Percentiles rank a stretch among this genome's conserved stretches.
Evolutionary conservation across 2,797 vertebrate genomes (phyloP).

Genomic region (Adrianichthys oophorus): DNA sequence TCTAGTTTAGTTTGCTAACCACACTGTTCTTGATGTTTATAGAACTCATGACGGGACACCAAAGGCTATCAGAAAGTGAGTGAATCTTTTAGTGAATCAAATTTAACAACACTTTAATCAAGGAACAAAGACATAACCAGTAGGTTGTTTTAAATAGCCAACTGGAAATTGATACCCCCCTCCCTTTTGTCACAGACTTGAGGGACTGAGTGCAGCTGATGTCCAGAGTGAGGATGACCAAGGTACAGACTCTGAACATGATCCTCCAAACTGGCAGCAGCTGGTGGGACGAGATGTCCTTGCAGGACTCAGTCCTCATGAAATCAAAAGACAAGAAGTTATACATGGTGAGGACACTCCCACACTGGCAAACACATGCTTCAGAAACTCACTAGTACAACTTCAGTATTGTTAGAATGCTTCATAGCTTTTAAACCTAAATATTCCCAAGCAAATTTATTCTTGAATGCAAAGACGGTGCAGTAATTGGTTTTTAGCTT

Average conservation of each 20-base stretch:
- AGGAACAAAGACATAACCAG: not conserved
- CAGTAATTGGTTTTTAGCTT: not conserved
- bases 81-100: not conserved
- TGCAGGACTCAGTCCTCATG: constrained; percentile 85
- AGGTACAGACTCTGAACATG: constrained; percentile 85
- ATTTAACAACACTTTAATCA: not conserved
- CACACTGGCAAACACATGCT: not conserved
- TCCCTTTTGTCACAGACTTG: constrained; percentile 70
- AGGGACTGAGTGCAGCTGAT: constrained; percentile 80
- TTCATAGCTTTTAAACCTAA: not conserved
- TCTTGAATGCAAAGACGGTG: no score
- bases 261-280: constrained; percentile 93
- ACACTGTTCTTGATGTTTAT: constrained; percentile 15
- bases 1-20: not conserved
- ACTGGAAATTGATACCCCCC: constrained; percentile 1
- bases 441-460: not conserved
- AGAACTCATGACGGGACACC: constrained; percentile 90
- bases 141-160: not conserved
- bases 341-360: constrained; percentile 85
- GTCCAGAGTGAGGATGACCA: constrained; percentile 92
- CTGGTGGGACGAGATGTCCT: constrained; percentile 89
- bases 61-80: constrained; percentile 89
- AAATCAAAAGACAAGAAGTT: constrained; percentile 94
- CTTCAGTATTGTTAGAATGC: constrained; percentile 4
- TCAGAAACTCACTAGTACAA: not conserved